Conservation (phyloP, 53 echinoderm and acorn worm species). For the Henricia sp. region DNA sequence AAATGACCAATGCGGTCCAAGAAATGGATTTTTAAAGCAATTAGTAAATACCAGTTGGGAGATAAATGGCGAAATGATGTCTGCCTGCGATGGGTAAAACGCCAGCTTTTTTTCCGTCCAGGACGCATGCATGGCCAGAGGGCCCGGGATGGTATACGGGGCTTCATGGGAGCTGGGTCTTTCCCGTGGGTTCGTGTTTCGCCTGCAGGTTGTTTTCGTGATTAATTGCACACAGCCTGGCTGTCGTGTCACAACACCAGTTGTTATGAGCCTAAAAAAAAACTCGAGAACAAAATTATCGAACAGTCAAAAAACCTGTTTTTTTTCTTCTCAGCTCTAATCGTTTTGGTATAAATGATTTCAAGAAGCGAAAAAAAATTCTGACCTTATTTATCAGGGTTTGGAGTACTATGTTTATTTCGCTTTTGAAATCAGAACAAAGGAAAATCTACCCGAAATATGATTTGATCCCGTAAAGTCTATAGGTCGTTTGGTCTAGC, state of each 20-base stretch:
- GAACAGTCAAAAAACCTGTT: too few species aligned
- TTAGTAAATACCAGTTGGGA: slow-evolving; percentile 19
- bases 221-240: neutral
- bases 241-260: neutral
- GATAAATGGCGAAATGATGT: slow-evolving; percentile 31
- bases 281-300: too few species aligned
- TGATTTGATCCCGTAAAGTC: too few species aligned
- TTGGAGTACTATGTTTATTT: too few species aligned
- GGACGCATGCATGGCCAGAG: neutral
- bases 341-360: too few species aligned
- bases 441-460: too few species aligned
- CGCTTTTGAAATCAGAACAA: too few species aligned
- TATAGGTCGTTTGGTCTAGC: too few species aligned
- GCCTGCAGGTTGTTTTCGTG: neutral
- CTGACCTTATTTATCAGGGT: too few species aligned
- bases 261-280: neutral
- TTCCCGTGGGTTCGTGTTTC: neutral
- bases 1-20: slow-evolving; percentile 16
- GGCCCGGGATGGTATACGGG: neutral
- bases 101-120: neutral
- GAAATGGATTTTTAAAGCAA: slow-evolving; percentile 27
- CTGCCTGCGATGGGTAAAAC: slow-evolving; percentile 8
- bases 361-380: too few species aligned
- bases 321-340: too few species aligned
- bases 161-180: neutral